A percentile compares a stretch with the other conserved stretches of the same genome.
Conservation (phyloP, 2,113 vertebrate species). For the Anthoscopus minutus region DNA sequence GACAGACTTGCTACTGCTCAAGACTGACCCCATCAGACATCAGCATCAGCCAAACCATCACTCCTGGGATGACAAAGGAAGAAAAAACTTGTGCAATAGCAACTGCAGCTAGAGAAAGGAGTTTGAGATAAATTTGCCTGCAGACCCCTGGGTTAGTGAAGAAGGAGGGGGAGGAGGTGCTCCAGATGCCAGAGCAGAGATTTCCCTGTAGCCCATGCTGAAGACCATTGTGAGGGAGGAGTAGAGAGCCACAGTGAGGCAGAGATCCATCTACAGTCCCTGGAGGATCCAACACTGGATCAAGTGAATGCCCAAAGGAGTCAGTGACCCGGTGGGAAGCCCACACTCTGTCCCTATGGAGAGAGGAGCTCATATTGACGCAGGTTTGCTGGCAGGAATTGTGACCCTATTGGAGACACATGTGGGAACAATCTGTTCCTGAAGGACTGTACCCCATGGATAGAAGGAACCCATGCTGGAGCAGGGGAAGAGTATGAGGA, state of each 20-base stretch:
- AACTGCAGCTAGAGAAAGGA: not conserved
- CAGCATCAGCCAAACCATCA: too few species aligned
- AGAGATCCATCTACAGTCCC: not conserved
- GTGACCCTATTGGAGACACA: not conserved
- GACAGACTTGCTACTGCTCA: not conserved
- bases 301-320: not conserved
- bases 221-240: not conserved
- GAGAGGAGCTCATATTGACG: not conserved
- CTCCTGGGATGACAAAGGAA: not conserved
- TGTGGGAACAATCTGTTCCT: not conserved
- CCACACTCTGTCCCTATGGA: rapidly evolving
- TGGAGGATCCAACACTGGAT: too few species aligned
- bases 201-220: not conserved
- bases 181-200: not conserved
- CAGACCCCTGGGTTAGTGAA: not conserved
- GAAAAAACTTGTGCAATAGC: not conserved
- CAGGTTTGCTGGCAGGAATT: not conserved
- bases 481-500: not conserved
- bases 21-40: not conserved
- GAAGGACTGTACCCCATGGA: not conserved
- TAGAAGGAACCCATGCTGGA: not conserved
- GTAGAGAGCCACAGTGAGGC: not conserved
- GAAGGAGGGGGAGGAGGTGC: not conserved
- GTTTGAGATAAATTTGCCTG: not conserved
- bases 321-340: not conserved